These are phyloP conservation scores for Antigone vipio DNA, from an alignment of 2,113 vertebrate species.

Conservation along the genomic window DNA sequence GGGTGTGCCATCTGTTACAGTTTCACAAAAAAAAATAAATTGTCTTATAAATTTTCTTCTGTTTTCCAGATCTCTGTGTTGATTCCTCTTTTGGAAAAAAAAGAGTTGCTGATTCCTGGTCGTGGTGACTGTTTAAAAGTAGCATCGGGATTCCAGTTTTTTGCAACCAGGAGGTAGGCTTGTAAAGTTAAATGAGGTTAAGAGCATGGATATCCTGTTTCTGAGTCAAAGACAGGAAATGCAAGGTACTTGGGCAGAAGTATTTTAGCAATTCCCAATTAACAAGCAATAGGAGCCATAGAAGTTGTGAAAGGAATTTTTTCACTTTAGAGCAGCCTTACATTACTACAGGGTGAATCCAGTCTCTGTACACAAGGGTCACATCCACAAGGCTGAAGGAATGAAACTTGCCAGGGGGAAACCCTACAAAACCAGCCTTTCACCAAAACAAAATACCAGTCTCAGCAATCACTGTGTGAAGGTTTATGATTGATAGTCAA, in stretches of 20 bases:
- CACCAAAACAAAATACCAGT: not conserved
- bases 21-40: not conserved
- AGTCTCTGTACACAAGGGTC: not conserved
- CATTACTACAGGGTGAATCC: not conserved
- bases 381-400: not conserved
- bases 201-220: not conserved
- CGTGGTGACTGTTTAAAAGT: slow-evolving; percentile 90
- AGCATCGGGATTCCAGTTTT: slow-evolving; percentile 92
- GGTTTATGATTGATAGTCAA: not conserved
- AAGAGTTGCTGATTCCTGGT: slow-evolving; percentile 90
- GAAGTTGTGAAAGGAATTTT: not conserved
- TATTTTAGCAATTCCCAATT: not conserved
- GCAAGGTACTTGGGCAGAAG: not conserved
- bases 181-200: not conserved
- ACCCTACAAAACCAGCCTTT: not conserved
- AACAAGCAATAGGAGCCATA: not conserved
- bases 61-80: slow-evolving; percentile 87
- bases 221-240: not conserved
- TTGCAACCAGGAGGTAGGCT: slow-evolving; percentile 92
- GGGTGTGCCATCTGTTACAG: not conserved
- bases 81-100: slow-evolving; percentile 93
- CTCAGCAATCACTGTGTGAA: not conserved
- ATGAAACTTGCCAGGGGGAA: not conserved
- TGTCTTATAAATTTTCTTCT: not conserved
- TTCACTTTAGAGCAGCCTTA: not conserved